Evolutionary conservation across 1,140 invertebrate species (phyloP).

Genomic region (Cotesia chilonis): DNA sequence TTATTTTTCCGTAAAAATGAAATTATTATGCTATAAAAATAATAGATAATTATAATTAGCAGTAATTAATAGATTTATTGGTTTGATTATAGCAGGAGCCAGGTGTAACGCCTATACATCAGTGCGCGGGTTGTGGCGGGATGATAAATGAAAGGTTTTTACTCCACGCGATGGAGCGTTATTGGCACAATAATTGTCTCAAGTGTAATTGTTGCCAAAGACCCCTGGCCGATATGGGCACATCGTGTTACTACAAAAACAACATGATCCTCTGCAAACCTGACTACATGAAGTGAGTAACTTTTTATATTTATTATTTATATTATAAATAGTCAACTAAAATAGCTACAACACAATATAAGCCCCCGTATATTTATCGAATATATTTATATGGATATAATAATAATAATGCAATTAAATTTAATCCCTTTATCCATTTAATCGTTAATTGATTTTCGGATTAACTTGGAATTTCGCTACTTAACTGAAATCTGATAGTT

Average conservation of each 20-base stretch:
- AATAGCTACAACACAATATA: not conserved
- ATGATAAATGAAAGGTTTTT: conserved; percentile 90
- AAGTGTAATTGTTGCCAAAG: conserved; percentile 90
- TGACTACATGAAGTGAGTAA: conserved; percentile 88
- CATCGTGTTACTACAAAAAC: conserved; percentile 88
- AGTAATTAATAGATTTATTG: conserved; percentile 36
- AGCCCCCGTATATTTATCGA: not conserved
- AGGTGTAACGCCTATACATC: conserved; percentile 58
- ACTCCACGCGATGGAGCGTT: conserved; percentile 87
- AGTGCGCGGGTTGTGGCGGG: conserved; percentile 71
- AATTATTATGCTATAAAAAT: not conserved
- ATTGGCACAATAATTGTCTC: conserved; percentile 92
- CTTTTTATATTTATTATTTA: not conserved
- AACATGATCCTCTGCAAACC: conserved; percentile 93
- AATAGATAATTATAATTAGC: no score
- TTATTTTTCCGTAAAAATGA: not conserved
- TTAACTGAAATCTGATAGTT: conserved; percentile 11
- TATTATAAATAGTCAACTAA: no score
- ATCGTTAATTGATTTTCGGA: conserved; percentile 16
- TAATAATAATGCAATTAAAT: conserved; percentile 32
- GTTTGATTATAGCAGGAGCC: conserved; percentile 67
- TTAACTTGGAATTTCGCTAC: conserved; percentile 3
- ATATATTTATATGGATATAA: conserved; percentile 6
- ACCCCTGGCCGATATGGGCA: conserved; percentile 86
- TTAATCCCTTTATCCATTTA: not conserved